Evolutionary conservation across 37 sponge, comb jelly and placozoan genomes (phyloP).

Genomic region (Oopsacas minuta): DNA sequence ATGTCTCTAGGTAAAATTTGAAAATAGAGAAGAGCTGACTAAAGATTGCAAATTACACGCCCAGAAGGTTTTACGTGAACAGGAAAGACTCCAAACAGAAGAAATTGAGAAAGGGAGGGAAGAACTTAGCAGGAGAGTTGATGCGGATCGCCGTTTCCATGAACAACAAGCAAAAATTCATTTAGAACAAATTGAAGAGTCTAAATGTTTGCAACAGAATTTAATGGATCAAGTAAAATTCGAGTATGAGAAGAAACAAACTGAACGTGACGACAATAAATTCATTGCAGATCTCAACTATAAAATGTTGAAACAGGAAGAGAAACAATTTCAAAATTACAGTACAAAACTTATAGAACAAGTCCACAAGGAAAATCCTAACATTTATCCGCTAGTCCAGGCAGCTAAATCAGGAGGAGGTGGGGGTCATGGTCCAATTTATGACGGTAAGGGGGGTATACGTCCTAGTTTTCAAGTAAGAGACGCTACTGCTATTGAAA

Average conservation of each 20-base stretch:
- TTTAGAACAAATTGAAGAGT: neutral
- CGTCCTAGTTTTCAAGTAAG: slow-evolving; percentile 52
- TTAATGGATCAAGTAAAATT: neutral
- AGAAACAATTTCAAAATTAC: slow-evolving; percentile 63
- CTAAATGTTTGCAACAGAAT: neutral
- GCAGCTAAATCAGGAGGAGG: slow-evolving; percentile 25
- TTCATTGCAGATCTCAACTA: slow-evolving; percentile 22
- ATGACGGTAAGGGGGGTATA: slow-evolving; percentile 29
- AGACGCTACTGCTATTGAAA: slow-evolving; percentile 40
- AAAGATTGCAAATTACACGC: neutral
- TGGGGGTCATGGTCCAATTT: slow-evolving; percentile 53
- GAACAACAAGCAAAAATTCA: neutral
- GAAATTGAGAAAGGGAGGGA: neutral
- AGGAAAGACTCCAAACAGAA: neutral
- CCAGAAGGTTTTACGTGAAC: neutral
- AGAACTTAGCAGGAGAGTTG: neutral
- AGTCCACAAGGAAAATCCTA: slow-evolving; percentile 7
- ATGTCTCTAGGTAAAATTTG: neutral
- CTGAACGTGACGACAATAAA: neutral
- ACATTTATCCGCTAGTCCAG: neutral
- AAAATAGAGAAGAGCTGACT: neutral
- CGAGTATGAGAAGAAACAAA: neutral
- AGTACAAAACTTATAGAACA: slow-evolving; percentile 33
- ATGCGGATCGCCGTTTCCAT: slow-evolving; percentile 15
- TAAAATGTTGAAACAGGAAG: slow-evolving; percentile 30